Conservation (phyloP, 1,140 invertebrate genomes). For the Oedothorax gibbosus region DNA sequence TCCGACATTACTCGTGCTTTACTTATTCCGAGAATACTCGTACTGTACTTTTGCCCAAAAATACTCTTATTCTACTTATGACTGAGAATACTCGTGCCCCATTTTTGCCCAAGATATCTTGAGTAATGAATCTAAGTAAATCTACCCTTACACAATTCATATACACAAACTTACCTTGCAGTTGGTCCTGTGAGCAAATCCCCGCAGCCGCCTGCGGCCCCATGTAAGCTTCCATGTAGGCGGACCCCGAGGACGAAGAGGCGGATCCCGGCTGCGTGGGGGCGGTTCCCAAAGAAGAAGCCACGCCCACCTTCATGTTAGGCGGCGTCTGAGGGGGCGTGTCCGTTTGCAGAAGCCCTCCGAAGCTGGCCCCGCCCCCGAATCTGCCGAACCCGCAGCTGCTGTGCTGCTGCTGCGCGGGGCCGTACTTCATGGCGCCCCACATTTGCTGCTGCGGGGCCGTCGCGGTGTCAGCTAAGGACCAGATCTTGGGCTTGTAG, state of each 20-base stretch:
- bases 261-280: background rate
- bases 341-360: slow-evolving; percentile 73
- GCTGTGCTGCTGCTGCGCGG: slow-evolving; percentile 28
- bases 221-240: slow-evolving; percentile 46
- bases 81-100: too few relatives aligned
- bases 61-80: too few relatives aligned
- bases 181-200: slow-evolving; percentile 26
- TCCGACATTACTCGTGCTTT: too few relatives aligned
- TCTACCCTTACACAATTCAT: too few relatives aligned
- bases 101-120: too few relatives aligned
- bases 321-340: slow-evolving; percentile 92
- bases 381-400: slow-evolving; percentile 23
- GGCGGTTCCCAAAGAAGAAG: slow-evolving; percentile 1
- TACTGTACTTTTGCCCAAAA: too few relatives aligned
- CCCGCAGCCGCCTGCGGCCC: background rate
- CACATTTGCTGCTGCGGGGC: slow-evolving; percentile 12
- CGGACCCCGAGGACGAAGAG: background rate
- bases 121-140: too few relatives aligned
- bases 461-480: slow-evolving; percentile 94
- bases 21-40: too few relatives aligned
- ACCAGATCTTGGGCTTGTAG: slow-evolving; percentile 95
- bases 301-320: slow-evolving; percentile 79
- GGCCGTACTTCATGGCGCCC: slow-evolving; percentile 45
- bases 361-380: background rate
- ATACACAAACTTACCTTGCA: slow-evolving; percentile 20